Evolutionary conservation across 2,888 invertebrate species (phyloP).

Genomic region (Agrotis segetum): DNA sequence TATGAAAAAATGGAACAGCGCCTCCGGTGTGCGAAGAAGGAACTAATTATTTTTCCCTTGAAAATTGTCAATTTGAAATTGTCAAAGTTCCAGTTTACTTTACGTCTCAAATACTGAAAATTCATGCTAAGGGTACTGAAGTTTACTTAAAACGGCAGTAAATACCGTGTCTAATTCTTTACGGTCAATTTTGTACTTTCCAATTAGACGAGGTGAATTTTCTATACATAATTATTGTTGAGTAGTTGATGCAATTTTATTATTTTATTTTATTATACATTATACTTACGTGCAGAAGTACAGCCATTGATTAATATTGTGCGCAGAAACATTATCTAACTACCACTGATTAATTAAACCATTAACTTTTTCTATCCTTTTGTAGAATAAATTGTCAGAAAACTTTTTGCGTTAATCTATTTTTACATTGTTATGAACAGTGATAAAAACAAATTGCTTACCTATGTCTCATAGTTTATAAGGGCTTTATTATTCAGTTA

Average conservation of each 20-base stretch:
- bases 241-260: too few relatives aligned
- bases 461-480: neutral
- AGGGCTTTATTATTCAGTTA: neutral
- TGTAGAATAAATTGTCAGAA: neutral
- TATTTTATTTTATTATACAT: too few relatives aligned
- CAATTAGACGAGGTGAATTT: neutral
- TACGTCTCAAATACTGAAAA: too few relatives aligned
- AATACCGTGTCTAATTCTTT: neutral
- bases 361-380: neutral
- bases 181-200: neutral
- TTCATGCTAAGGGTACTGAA: too few relatives aligned
- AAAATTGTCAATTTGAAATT: too few relatives aligned
- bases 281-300: neutral
- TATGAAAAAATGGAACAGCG: too few relatives aligned
- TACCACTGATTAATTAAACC: too few relatives aligned
- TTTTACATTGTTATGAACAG: slow-evolving; percentile 13
- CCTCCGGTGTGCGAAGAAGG: too few relatives aligned
- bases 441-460: neutral
- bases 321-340: neutral
- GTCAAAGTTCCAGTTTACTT: too few relatives aligned
- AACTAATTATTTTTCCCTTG: too few relatives aligned
- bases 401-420: slow-evolving; percentile 17
- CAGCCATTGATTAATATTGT: neutral
- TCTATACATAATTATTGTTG: accelerated
- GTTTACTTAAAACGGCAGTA: neutral